These are phyloP conservation scores for Pan troglodytes DNA, from an alignment of 2,113 vertebrate species.

Conservation along the genomic window NHGRI_mPanTro3-v2.1_pri NC_072421.2:130008001-130008500, in stretches of 20 bases:
- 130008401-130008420: neutral
- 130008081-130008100: neutral
- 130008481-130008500: neutral
- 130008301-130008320: neutral
- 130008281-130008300: neutral
- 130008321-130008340: slow-evolving; percentile 1
- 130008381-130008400: slow-evolving; percentile 6
- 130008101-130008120: neutral
- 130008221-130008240: neutral
- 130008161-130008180: neutral
- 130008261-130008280: slow-evolving; percentile 9
- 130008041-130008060: neutral
- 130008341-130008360: neutral
- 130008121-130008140: neutral
- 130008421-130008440: neutral
- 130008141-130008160: neutral
- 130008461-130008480: neutral
- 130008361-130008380: neutral
- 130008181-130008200: neutral
- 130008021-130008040: neutral
- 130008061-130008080: neutral
- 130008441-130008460: neutral
- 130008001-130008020: neutral
- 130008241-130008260: neutral
- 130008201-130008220: neutral